Base-by-base conservation (phyloP, 2,888 invertebrate genomes). In the Noctua fimbriata region DNA sequence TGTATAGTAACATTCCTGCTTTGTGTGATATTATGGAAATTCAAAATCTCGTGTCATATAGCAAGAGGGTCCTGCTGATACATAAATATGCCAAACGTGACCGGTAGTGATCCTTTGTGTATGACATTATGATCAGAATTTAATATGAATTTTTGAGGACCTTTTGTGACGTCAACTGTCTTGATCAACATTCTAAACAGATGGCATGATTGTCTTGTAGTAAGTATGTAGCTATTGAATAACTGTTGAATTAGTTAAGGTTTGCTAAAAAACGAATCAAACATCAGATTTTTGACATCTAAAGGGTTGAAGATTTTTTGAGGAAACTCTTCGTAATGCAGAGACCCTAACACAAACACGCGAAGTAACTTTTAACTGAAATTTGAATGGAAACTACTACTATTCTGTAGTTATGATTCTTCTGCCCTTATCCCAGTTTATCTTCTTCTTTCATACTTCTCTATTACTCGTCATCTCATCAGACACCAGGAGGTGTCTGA, bases 81-180 rank as follows among this genome's bases (percentile, higher is more conserved):
- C 24, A 78, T 79, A 63, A 65, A 60, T 24, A 69, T 44, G 55
- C 9, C 47, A 60, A 14, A 81, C 74, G 69, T 75, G 81, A 81
- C 65, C 75, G 69, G 75, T 81, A 47, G 69, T 36, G 28, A 24
- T 47, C 0, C 28, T 44, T 24, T 55, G 2, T 28, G 18, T 4
- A 28, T 21, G 44, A 21, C 18, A 44, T 41, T 44, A 49, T 55
- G 69, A 36, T 28, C 41, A 44, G 74, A 80, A 47, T 69, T 7
- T n/a, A 24, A 24, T 81, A 58, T 36, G 16, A 74, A 55, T 28
- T 69, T 69, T 18, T 63, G 52, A 47, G 18, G 18, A 63, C 14
- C 24, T 69, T n/a, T 63, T 63, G n/a, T 81, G 81, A 69, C 75
- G 75, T 81, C 75, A 74, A 9, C 4, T 6, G 0, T 21, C 24